These are phyloP conservation scores for Neuroterus valhalla DNA, from an alignment of 1,140 invertebrate species.

Conservation along the genomic window DNA sequence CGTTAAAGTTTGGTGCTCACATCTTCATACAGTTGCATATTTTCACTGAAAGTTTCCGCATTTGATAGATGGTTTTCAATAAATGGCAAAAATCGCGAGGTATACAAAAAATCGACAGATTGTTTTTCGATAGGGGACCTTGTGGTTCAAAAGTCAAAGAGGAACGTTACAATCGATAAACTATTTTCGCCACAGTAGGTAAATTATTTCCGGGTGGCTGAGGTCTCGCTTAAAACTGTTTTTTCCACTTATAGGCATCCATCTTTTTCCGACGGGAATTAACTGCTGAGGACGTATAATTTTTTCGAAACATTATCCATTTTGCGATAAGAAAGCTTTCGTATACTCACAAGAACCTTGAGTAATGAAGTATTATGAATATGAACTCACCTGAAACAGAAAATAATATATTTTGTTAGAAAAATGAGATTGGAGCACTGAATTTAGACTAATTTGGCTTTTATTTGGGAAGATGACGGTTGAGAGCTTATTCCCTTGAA, in stretches of 20 bases:
- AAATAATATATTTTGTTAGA: too few species aligned
- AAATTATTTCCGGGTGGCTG: constrained; percentile 19
- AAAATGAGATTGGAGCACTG: too few species aligned
- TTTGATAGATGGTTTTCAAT: neutral
- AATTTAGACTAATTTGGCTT: too few species aligned
- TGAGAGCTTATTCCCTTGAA: too few species aligned
- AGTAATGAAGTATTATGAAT: neutral
- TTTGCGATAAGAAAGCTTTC: neutral
- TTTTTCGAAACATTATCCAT: neutral
- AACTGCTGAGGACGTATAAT: neutral
- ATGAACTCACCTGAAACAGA: neutral
- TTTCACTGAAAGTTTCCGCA: neutral
- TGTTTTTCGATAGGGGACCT: constrained; percentile 22
- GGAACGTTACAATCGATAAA: constrained; percentile 26
- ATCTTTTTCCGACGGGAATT: neutral
- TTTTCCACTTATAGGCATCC: constrained; percentile 4
- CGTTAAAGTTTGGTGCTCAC: constrained; percentile 46
- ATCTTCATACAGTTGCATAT: constrained; percentile 3
- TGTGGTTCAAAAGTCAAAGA: constrained; percentile 11
- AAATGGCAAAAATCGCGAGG: constrained; percentile 4
- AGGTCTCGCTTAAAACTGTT: neutral
- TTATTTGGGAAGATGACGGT: too few species aligned
- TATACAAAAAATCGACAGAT: constrained; percentile 22
- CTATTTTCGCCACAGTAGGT: constrained; percentile 26
- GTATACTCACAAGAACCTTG: neutral